Conservation (phyloP, 2,888 invertebrate genomes). For the Hemicrepidius hirtus region DNA sequence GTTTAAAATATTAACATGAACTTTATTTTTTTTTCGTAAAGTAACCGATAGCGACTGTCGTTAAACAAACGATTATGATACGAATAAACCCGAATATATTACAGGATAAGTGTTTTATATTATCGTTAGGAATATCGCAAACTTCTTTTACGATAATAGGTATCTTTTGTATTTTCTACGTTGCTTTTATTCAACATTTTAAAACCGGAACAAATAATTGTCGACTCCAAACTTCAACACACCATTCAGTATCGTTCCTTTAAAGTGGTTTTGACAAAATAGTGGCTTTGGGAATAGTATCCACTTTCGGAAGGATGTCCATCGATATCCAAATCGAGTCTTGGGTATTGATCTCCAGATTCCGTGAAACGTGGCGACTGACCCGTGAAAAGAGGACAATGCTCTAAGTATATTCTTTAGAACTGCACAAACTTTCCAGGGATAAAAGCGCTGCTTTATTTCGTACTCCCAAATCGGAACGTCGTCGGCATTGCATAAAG, state of each 20-base stretch:
- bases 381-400: constrained; percentile 44
- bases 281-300: neutral
- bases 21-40: too few species aligned
- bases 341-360: constrained; percentile 34
- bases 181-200: too few species aligned
- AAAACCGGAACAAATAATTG: too few species aligned
- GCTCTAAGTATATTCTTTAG: constrained; percentile 43
- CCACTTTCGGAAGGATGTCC: neutral
- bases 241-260: neutral
- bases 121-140: too few species aligned
- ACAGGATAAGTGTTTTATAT: too few species aligned
- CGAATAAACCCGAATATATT: too few species aligned
- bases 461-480: constrained; percentile 34
- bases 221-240: too few species aligned
- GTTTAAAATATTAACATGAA: too few species aligned
- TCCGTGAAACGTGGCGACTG: constrained; percentile 35
- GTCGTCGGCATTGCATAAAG: constrained; percentile 37
- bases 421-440: constrained; percentile 46
- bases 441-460: constrained; percentile 41
- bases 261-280: neutral
- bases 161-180: too few species aligned
- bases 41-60: too few species aligned
- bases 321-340: constrained; percentile 24
- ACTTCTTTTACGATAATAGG: too few species aligned
- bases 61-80: too few species aligned